These are phyloP conservation scores for Lacerta agilis DNA, from an alignment of 2,797 vertebrate species.

Conservation along the genomic window DNA sequence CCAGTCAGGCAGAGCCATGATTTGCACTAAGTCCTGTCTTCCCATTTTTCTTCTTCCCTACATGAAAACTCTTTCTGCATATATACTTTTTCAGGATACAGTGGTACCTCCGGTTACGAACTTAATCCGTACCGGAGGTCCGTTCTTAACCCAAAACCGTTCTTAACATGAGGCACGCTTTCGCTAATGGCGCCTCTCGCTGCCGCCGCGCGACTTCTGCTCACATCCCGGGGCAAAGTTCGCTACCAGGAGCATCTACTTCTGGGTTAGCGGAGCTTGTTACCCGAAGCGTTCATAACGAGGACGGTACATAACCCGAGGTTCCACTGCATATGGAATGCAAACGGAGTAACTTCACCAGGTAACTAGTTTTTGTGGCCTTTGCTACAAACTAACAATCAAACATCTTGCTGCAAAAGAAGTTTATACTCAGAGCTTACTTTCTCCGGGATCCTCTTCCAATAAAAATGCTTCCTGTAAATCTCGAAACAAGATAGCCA, in stretches of 20 bases:
- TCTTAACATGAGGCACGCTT: no score
- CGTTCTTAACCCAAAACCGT: no score
- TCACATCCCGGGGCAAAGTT: no score
- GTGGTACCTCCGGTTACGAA: no score
- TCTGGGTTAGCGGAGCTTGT: no score
- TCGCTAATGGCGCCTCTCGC: no score
- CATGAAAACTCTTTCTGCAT: neutral
- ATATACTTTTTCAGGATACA: neutral
- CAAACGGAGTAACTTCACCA: neutral
- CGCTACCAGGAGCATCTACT: no score
- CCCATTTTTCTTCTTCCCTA: neutral
- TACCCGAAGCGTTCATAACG: no score
- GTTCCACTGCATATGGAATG: neutral
- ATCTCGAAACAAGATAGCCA: constrained; percentile 97
- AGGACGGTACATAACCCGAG: neutral
- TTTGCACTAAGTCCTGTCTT: neutral
- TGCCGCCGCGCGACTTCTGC: no score
- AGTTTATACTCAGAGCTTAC: constrained; percentile 80
- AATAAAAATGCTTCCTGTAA: constrained; percentile 98
- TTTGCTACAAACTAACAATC: neutral
- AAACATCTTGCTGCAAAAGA: constrained; percentile 2
- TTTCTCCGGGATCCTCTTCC: constrained; percentile 96
- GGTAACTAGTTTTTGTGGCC: neutral
- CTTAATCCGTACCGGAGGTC: no score
- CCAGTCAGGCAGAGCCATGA: neutral